A percentile compares a stretch with the other conserved stretches of the same genome.
Conservation (phyloP, 2,888 invertebrate species). For the Parnassius mnemosyne region DNA sequence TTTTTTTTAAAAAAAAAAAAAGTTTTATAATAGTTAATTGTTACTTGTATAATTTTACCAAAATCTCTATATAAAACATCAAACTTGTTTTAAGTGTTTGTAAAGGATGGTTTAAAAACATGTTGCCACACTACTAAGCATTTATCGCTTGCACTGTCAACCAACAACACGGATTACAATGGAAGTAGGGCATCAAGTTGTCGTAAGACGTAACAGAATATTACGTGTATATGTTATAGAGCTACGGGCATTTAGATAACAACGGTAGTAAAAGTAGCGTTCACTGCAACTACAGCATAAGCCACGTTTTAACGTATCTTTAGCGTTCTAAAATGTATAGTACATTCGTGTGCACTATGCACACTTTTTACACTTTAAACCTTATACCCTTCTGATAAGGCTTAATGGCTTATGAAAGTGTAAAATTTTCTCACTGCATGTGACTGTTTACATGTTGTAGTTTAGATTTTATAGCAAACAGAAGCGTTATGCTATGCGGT, state of each 20-base stretch:
- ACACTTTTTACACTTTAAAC: slow-evolving; percentile 1
- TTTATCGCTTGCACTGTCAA: slow-evolving; percentile 10
- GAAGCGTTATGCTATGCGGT: too few relatives aligned
- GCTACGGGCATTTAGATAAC: slow-evolving; percentile 22
- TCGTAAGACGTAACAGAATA: slow-evolving; percentile 22
- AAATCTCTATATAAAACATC: too few relatives aligned
- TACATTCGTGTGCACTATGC: slow-evolving; percentile 10
- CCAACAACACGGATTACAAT: slow-evolving; percentile 11
- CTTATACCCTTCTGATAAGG: slow-evolving; percentile 6
- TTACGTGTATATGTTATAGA: slow-evolving; percentile 9
- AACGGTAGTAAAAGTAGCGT: slow-evolving; percentile 14
- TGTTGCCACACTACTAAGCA: too few relatives aligned
- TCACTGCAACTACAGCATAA: slow-evolving; percentile 15
- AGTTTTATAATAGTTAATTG: too few relatives aligned
- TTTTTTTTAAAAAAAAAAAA: too few relatives aligned
- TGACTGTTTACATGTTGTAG: too few relatives aligned
- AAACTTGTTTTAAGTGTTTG: too few relatives aligned
- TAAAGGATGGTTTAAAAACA: too few relatives aligned
- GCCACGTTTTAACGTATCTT: slow-evolving; percentile 21
- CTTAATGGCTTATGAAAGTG: background rate
- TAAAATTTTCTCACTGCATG: too few relatives aligned
- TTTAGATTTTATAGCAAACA: too few relatives aligned
- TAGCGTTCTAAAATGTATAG: slow-evolving; percentile 15
- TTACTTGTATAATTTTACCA: too few relatives aligned
- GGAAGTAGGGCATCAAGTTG: slow-evolving; percentile 24